These are phyloP conservation scores for Gasteruption jaculator DNA, from an alignment of 2,888 invertebrate species.

Conservation along the genomic window DNA sequence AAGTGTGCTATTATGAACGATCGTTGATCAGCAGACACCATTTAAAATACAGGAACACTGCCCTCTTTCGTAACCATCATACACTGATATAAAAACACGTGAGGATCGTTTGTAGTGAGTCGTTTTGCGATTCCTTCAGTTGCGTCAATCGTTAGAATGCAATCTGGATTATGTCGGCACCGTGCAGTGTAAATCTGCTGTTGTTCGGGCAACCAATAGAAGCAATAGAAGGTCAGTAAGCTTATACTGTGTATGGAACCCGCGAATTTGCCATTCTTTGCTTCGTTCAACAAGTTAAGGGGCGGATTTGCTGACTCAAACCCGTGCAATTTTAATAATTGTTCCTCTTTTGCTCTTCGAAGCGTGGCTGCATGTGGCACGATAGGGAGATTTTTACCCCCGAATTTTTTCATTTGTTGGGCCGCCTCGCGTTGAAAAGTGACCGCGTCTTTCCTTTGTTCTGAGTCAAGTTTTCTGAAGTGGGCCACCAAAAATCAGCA, in stretches of 20 bases:
- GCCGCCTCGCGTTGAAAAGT: constrained; percentile 16
- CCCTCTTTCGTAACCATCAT: constrained; percentile 11
- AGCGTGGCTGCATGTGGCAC: constrained; percentile 10
- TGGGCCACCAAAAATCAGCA: too few relatives aligned
- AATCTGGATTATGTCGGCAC: constrained; percentile 13
- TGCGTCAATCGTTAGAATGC: constrained; percentile 15
- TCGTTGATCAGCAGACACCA: constrained; percentile 13
- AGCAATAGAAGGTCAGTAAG: constrained; percentile 15
- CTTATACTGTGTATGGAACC: constrained; percentile 21
- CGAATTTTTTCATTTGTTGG: constrained; percentile 18
- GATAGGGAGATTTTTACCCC: constrained; percentile 15
- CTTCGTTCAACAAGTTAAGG: constrained; percentile 14
- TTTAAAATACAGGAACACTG: constrained; percentile 15
- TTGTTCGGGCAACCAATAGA: constrained; percentile 17
- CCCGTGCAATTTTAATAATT: constrained; percentile 16
- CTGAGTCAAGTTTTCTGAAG: too few relatives aligned
- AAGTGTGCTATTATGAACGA: constrained; percentile 8
- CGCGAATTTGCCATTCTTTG: constrained; percentile 13
- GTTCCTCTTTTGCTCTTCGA: constrained; percentile 22
- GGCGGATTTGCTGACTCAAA: constrained; percentile 15
- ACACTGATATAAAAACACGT: constrained; percentile 16
- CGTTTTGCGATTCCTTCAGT: constrained; percentile 14
- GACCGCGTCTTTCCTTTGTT: constrained; percentile 19
- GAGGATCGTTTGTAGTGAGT: constrained; percentile 11
- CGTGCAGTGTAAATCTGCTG: constrained; percentile 14